Evolutionary conservation across 2,888 invertebrate species (phyloP), one percentile per base, ranked within the genome.

Genomic region (Thecocarcelia acutangulata): DNA sequence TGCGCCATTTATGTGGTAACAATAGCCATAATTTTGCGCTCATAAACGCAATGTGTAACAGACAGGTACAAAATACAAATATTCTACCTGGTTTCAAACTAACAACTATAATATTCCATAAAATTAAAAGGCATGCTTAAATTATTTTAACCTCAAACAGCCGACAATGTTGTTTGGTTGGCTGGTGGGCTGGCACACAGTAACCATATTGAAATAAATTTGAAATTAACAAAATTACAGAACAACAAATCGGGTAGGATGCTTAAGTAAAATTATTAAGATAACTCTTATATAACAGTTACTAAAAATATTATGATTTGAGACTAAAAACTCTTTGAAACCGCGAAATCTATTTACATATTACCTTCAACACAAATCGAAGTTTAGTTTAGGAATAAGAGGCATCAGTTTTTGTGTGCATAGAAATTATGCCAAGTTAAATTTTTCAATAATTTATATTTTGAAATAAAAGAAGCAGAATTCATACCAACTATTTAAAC

Each of bases 131-230:
- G 46, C 56, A 61, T n/a, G 40, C 59, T 74, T 59, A 82, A 74
- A 58, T 70, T 78, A 70, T 82, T 59, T 33, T 58, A 66, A 74
- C 81, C 77, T 58, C 73, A 74, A 77, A 70, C 73, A 82, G 74
- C 59, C 52, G 59, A 74, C 68, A 46, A 63, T 8, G 17, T 59
- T 19, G 28, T 61, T 33, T 68, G 56, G 58, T 19, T 64, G 54
- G 28, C 21, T 59, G 33, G 33, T 9, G 3, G 33, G 33, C 9
- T 33, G 5, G 33, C n/a, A 19, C n/a, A 19, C 52, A 42, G 56
- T 40, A 54, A 46, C 37, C 48, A 24, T 15, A 13, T 33, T 68
- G n/a, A 17, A 33, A 19, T 17, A 15, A 15, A 15, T 44, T 0
- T 13, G 21, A 24, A 44, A 42, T 21, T n/a, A 3, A n/a, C 11